Conservation (phyloP, 2,888 invertebrate species). For the Schrankia costaestrigalis region DNA sequence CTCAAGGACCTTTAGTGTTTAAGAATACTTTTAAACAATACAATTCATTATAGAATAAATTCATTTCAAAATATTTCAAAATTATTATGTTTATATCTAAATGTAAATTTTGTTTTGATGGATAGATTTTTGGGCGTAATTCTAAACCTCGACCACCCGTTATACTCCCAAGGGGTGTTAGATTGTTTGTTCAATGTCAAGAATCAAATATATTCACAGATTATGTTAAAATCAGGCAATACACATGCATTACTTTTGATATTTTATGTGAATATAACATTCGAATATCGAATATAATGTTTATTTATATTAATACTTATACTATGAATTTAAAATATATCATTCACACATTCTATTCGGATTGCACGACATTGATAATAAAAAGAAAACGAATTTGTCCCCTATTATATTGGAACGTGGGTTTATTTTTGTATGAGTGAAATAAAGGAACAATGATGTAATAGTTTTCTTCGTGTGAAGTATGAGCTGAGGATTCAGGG, state of each 20-base stretch:
- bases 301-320: no score
- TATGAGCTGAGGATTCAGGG: constrained; percentile 38
- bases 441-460: constrained; percentile 60
- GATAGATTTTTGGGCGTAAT: constrained; percentile 7
- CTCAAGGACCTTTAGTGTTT: constrained; percentile 51
- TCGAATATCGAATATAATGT: no score
- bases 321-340: constrained; percentile 37
- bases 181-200: constrained; percentile 6
- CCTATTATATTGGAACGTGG: constrained; percentile 25
- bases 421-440: constrained; percentile 41
- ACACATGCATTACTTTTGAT: no score
- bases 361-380: constrained; percentile 24
- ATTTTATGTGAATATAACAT: no score
- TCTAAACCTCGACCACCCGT: constrained; percentile 3
- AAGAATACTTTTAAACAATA: no score
- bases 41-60: no score
- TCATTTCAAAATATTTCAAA: no score
- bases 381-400: constrained; percentile 34
- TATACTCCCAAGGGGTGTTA: constrained; percentile 2
- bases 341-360: constrained; percentile 26
- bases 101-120: constrained; percentile 4
- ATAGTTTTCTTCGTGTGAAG: constrained; percentile 59
- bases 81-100: no score
- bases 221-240: constrained; percentile 2
- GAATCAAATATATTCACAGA: constrained; percentile 3